A percentile compares a stretch with the other conserved stretches of the same genome.
phyloP scores from a whole-genome alignment of 2,888 invertebrate species.

The Cistogaster globosa region DNA sequence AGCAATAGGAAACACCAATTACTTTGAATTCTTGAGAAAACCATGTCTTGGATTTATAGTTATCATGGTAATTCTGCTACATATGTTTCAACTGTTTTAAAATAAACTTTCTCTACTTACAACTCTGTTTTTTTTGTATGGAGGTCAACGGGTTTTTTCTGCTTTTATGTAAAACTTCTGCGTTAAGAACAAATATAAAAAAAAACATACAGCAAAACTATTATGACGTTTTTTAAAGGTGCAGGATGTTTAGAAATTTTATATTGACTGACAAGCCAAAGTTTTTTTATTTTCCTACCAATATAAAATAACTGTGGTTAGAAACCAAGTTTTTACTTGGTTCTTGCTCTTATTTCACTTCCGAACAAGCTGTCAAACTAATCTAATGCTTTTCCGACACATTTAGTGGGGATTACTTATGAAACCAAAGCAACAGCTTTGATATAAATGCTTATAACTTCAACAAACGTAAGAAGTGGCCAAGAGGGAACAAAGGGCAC shows the following conservation, averaged over 20 bases:
- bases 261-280: slow-evolving; percentile 7
- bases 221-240: neutral
- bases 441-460: neutral
- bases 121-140: no score
- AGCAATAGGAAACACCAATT: no score
- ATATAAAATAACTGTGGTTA: slow-evolving; percentile 1
- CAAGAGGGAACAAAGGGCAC: neutral
- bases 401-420: slow-evolving; percentile 48
- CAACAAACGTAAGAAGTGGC: neutral
- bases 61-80: no score
- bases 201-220: no score
- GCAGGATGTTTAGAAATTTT: neutral
- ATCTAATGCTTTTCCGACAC: slow-evolving; percentile 32
- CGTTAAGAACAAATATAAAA: no score
- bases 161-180: no score
- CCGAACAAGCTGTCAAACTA: slow-evolving; percentile 64
- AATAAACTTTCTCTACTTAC: no score
- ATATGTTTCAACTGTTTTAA: no score
- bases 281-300: slow-evolving; percentile 2
- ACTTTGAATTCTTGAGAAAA: no score
- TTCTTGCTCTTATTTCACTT: slow-evolving; percentile 33
- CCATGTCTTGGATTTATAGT: no score
- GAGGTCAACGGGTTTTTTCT: no score
- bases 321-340: slow-evolving; percentile 36
- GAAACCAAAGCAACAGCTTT: slow-evolving; percentile 8